Base-by-base conservation (phyloP, 2,113 vertebrate genomes). In the Theristicus caerulescens region DNA sequence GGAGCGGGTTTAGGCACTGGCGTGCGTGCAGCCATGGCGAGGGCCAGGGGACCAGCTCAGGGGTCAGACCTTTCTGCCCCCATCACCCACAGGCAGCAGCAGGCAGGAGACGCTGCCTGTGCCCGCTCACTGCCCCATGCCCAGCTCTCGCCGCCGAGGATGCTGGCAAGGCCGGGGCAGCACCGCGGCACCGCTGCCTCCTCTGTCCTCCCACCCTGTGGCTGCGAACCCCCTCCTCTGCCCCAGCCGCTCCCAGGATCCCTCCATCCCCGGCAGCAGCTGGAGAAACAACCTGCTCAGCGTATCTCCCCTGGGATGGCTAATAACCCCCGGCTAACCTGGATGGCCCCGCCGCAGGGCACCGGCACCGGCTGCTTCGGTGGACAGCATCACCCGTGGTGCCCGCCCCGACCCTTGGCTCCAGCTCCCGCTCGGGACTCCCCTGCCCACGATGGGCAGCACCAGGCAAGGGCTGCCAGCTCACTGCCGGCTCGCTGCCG, bases 21-120 rank as follows among this genome's bases (percentile, higher is more conserved):
- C 0, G 0, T 6, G 22, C 0, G 5, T 11, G 57, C n/a, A 52
- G 77, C n/a, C 3, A 3, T 1, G 2, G 61, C 5, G 2, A 32
- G 49, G 29, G 44, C 13, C 4, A 6, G 19, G 42, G 38, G 1
- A 29, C 7, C 2, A 3, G n/a, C 42, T 67, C 27, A 4, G 59
- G 74, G 59, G 13, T 52, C 2, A 3, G 11, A 11, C 7, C 19
- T 27, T 52, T 51, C 44, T 21, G 24, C 6, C 42, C 14, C 61
- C 40, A 10, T 32, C 52, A 18, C 34, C 12, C 5, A 5, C 9
- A 7, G 36, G 46, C 31, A 84, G 17, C 76, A 6, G 24, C 38
- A 6, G 40, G n/a, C 44, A 11, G 77, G 62, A 69, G 19, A 36
- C 1, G 26, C 29, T 59, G 44, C 44, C 51, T 19, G 47, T 2